Conservation (phyloP, 2,888 invertebrate genomes). For the Meandrusa payeni region DNA sequence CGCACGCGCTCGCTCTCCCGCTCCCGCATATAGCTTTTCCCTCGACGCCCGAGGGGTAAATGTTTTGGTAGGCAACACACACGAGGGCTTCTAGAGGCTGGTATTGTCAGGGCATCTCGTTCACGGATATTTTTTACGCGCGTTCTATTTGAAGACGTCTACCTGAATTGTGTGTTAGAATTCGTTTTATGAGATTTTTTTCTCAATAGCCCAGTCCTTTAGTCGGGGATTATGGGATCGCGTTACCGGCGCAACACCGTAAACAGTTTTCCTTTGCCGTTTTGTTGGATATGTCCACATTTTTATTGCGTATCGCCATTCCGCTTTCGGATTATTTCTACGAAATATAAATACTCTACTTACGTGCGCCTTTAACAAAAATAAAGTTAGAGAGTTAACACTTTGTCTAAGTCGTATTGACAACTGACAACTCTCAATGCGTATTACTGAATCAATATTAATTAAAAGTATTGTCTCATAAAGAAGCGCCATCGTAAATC, state of each 20-base stretch:
- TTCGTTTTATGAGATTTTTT: conserved; percentile 76
- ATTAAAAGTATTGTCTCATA: no score
- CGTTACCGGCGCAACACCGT: conserved; percentile 44
- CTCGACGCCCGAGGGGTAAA: conserved; percentile 79
- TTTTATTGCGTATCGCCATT: conserved; percentile 46
- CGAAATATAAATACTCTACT: no score
- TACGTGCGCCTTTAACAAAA: no score
- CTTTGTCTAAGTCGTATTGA: no score
- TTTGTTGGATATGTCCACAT: conserved; percentile 33
- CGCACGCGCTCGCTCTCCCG: conserved; percentile 34
- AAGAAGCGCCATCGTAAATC: no score
- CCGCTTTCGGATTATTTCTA: conserved; percentile 26
- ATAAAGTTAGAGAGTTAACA: no score
- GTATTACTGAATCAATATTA: no score
- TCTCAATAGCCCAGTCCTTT: conserved; percentile 60
- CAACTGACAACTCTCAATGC: no score
- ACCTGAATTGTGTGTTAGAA: conserved; percentile 76
- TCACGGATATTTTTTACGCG: conserved; percentile 71
- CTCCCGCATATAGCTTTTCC: conserved; percentile 68
- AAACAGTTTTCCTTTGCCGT: conserved; percentile 52
- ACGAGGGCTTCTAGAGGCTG: conserved; percentile 74
- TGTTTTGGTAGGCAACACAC: conserved; percentile 80
- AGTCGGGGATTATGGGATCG: conserved; percentile 61
- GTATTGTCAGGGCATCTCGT: conserved; percentile 67
- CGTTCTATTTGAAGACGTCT: conserved; percentile 70